Base-by-base conservation (phyloP, 2,888 invertebrate genomes). In the Drosophila anomalipes region DNA sequence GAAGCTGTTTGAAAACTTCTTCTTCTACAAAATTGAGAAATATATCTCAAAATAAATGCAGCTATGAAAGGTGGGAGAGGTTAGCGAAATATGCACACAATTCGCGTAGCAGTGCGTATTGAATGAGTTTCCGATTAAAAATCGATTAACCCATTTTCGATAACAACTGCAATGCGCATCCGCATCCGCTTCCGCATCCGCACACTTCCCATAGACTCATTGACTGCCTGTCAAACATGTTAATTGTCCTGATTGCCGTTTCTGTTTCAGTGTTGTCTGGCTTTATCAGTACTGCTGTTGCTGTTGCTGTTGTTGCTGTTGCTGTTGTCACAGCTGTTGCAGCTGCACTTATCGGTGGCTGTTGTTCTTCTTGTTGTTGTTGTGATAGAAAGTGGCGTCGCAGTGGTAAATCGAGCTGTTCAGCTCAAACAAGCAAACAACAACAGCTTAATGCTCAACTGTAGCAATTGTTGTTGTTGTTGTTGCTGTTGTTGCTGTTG, bases 91-190 rank as follows among this genome's bases (percentile, higher is more conserved):
- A 35, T 32, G 57, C 22, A 33, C 35, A 56, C 60, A 80, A 71
- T 62, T 78, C 85, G 86, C 79, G 86, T 85, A 91, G 82, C 91
- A 91, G 89, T 86, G 90, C 91, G 83, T 91, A 89, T 88, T 88
- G 89, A 83, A 91, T 87, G 89, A 82, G 90, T 85, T 91, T 91
- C 88, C 91, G 87, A 91, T 89, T 92, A 89, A 91, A 91, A 92
- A 90, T 91, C 92, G 92, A 92, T 92, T 92, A 92, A 92, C 92
- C 91, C 84, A 92, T 92, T 91, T 92, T 91, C 91, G 91, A 92
- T 92, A 90, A 89, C 91, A 83, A 89, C 92, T 90, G 92, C 92
- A 92, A 87, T 92, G 91, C 91, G 91, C 91, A 90, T 86, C 83
- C 83, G 74, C 91, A 64, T 67, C 44, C 76, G 33, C 54, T 53